Evolutionary conservation across 2,797 vertebrate genomes (phyloP), one percentile per base, ranked within the genome.

Genomic region (Leuciscus waleckii): DNA sequence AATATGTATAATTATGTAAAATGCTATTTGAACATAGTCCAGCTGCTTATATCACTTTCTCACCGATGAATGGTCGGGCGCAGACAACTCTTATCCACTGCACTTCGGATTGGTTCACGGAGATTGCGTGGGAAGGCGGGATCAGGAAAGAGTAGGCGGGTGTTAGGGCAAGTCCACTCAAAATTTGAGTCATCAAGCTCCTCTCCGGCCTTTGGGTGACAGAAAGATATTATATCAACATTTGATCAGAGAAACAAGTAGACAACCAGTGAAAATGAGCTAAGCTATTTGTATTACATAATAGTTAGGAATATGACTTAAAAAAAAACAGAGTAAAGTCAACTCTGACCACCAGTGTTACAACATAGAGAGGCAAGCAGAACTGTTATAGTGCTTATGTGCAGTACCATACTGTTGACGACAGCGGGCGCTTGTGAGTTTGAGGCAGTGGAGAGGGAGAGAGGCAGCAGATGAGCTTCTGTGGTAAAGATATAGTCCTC

Each of bases 401-500:
- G 82, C 58, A 49, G 88, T 91, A 94, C 95, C 73, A 93, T 94
- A 90, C 58, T 83, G 79, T 96, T 95, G 67, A 82, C 89, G 49
- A 87, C 69, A 79, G 90, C 68, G 61, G 90, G 68, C 3, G 90
- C 14, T 67, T 8, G 91, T 21, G 93, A 82, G 92, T 95, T 92
- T 90, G 95, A 91, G 63, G 95, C 90, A 46, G 96, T 96, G 46
- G 97, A 97, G 63, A 99, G 96, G 88, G 97, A 99, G 77, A 99
- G 97, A 37, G 98, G 98, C 87, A 99, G 92, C 0, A 99, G 94
- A 92, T 99, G 98, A n/a, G 98, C 98, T 93, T 99, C 98, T 13
- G 98, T 99, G 17, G 98, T 99, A 90, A 99, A 99, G 90, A 99
- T 92, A 43, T 99, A 99, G 92, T 98, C 97, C 92, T 99, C 98